phyloP scores from a whole-genome alignment of 2,797 vertebrate species.

The Lindbergichthys nudifrons region DNA sequence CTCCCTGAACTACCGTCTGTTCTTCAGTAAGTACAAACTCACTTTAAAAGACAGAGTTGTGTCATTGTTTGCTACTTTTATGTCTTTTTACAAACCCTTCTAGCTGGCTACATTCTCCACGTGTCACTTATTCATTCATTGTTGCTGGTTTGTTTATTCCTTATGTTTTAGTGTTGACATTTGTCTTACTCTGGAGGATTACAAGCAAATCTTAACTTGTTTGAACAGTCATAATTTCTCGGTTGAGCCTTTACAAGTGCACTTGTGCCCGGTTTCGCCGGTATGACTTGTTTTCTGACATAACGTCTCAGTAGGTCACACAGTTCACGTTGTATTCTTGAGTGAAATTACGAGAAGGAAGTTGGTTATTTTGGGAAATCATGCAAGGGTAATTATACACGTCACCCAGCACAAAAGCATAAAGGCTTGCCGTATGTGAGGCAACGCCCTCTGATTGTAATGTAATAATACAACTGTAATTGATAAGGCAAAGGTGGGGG shows the following conservation, averaged over 20 bases:
- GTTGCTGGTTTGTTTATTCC: neutral
- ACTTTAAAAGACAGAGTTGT: neutral
- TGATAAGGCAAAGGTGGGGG: neutral
- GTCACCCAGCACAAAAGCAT: neutral
- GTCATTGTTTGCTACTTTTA: slow-evolving; percentile 1
- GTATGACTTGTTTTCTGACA: neutral
- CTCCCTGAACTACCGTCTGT: slow-evolving; percentile 88
- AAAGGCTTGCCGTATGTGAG: neutral
- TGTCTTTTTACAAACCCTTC: neutral
- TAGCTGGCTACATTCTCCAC: slow-evolving; percentile 57
- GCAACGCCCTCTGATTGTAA: slow-evolving; percentile 33
- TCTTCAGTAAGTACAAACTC: slow-evolving; percentile 89
- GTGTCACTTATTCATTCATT: slow-evolving; percentile 66
- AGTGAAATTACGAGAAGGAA: neutral
- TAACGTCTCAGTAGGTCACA: neutral
- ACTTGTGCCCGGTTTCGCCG: neutral
- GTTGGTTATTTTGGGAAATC: neutral
- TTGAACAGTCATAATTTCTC: accelerated
- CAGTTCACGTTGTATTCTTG: neutral
- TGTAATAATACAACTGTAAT: neutral
- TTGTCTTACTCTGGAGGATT: too few species aligned
- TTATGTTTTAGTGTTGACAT: too few species aligned
- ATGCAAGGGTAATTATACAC: neutral
- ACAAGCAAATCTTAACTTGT: accelerated
- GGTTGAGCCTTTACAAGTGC: too few species aligned